A percentile compares a stretch with the other conserved stretches of the same genome.
These are phyloP conservation scores for Electrophaes corylata DNA, from an alignment of 2,888 invertebrate genomes.

Conservation along the genomic window DNA sequence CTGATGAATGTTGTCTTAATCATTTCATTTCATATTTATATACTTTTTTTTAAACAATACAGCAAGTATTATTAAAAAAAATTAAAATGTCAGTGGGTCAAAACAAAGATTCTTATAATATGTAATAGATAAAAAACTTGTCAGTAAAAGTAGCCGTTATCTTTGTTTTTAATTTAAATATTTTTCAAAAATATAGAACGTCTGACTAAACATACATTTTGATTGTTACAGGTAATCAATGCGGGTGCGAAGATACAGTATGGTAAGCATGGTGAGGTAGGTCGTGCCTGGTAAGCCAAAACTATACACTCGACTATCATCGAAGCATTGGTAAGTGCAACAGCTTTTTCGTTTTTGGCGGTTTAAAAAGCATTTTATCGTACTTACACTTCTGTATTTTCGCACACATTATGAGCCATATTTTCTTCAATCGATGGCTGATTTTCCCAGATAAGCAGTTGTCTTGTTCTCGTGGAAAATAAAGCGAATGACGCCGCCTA, in stretches of 20 bases:
- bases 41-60: too few species aligned
- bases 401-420: constrained; percentile 6
- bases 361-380: neutral
- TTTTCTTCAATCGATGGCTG: constrained; percentile 32
- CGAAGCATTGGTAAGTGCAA: constrained; percentile 17
- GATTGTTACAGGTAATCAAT: constrained; percentile 39
- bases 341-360: neutral
- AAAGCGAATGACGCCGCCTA: constrained; percentile 37
- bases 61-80: too few species aligned
- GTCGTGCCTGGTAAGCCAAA: constrained; percentile 24
- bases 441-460: constrained; percentile 46
- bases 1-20: too few species aligned
- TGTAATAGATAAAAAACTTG: neutral
- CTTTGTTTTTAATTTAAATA: neutral
- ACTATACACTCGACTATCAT: neutral
- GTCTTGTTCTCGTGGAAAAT: constrained; percentile 60
- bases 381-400: neutral
- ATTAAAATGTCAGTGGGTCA: too few species aligned
- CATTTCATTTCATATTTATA: too few species aligned
- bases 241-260: neutral
- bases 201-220: constrained; percentile 20
- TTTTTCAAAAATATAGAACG: neutral
- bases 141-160: neutral
- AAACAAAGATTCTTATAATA: neutral
- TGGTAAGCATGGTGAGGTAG: constrained; percentile 22